Base-by-base conservation (phyloP, 2,113 vertebrate species). In the Cettia cetti region DNA sequence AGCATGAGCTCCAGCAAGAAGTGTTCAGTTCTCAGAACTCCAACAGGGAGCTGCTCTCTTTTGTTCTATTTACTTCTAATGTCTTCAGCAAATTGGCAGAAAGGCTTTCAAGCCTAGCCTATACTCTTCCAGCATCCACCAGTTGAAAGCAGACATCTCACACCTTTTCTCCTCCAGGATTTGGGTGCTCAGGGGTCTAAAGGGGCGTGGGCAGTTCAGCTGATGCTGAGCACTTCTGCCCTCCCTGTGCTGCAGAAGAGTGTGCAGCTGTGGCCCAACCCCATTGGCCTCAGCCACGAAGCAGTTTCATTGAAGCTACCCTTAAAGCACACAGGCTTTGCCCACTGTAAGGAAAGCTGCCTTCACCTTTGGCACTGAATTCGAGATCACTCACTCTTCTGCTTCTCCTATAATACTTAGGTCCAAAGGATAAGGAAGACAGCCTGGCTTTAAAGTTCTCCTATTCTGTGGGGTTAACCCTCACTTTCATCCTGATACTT, bases 401-500 rank as follows among this genome's bases (percentile, higher is more conserved):
- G 45, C 53, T 92, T 83, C 68, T 64, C 31, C 52, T 59, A 6
- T 26, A 82, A 90, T 64, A n/a, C 82, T 78, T 22, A 18, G 52
- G 93, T 83, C 80, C 82, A 57, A 75, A 0, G 13, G 56, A 31
- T 92, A 83, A 92, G 69, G 85, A 78, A 86, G 47, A 63, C 4
- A 68, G 66, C 20, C 53, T 0, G 3, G 74, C 79, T 94, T 81
- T 78, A 44, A 95, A 92, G 56, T 71, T 81, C 71, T 92, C 35
- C 60, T 88, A 1, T 95, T 97, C 90, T 71, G 16, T 45, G 53
- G 81, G 37, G 82, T 95, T 95, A 96, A 96, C 85, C 37, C 86
- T 84, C 86, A 65, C 79, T 95, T 96, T 90, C 77, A 96, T 96
- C 72, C 90, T 79, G 64, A 27, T 13, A 53, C 40, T 90, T 91